A percentile compares a stretch with the other conserved stretches of the same genome.
Conservation (phyloP, 2,113 vertebrate genomes). For the Bombycilla garrulus region DNA sequence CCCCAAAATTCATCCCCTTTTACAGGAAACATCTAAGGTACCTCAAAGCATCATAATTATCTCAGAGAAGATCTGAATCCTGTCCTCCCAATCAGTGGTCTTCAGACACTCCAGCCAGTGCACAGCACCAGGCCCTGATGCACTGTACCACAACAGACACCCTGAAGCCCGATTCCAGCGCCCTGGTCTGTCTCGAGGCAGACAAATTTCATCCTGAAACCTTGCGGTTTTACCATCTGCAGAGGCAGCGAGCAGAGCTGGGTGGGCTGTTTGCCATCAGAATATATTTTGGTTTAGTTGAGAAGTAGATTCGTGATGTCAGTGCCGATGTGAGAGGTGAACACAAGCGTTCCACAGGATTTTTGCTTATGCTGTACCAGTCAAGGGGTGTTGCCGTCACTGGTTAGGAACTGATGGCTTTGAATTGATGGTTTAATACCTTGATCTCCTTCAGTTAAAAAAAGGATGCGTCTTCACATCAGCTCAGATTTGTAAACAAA, state of each 20-base stretch:
- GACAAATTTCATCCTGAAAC: slow-evolving; percentile 55
- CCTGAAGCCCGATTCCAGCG: background rate
- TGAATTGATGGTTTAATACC: slow-evolving; percentile 60
- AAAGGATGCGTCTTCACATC: slow-evolving; percentile 28
- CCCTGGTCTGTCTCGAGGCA: slow-evolving; percentile 44
- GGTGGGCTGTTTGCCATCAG: slow-evolving; percentile 60
- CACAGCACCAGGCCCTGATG: background rate
- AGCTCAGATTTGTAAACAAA: slow-evolving; percentile 58
- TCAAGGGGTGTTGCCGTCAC: slow-evolving; percentile 46
- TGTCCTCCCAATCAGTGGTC: slow-evolving; percentile 6
- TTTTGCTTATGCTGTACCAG: slow-evolving; percentile 52
- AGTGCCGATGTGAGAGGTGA: slow-evolving; percentile 60
- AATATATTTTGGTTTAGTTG: slow-evolving; percentile 47
- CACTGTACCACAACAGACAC: background rate
- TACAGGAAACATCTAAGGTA: slow-evolving; percentile 8
- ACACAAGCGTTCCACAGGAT: slow-evolving; percentile 37
- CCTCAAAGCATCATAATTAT: slow-evolving; percentile 25
- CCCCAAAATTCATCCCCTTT: slow-evolving; percentile 43
- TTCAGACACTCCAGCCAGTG: slow-evolving; percentile 35
- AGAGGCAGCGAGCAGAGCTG: slow-evolving; percentile 46
- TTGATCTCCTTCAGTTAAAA: slow-evolving; percentile 53
- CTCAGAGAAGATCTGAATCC: slow-evolving; percentile 47
- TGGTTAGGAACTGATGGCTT: slow-evolving; percentile 47
- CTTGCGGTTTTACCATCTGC: slow-evolving; percentile 66
- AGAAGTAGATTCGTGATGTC: slow-evolving; percentile 55